A percentile compares a stretch with the other conserved stretches of the same genome.
Evolutionary conservation across 1,140 invertebrate species (phyloP).

Genomic region (Tetragonula clypearis): DNA sequence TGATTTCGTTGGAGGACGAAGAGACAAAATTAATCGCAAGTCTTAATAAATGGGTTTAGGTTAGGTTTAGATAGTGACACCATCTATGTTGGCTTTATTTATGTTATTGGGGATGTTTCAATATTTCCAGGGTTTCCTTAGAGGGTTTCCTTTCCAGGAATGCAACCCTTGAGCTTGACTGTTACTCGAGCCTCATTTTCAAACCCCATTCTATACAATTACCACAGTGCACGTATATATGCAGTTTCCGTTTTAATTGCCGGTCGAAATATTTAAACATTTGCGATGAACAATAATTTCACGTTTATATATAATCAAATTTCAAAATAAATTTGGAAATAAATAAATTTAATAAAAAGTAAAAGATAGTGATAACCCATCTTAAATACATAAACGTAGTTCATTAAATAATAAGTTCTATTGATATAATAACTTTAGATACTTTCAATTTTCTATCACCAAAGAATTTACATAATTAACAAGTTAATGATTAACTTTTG

Average conservation of each 20-base stretch:
- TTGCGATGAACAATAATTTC: not conserved
- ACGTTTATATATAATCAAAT: not conserved
- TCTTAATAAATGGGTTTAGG: slow-evolving; percentile 1
- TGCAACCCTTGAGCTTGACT: not conserved
- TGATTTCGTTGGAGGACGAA: too few relatives aligned
- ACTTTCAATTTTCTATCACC: too few relatives aligned
- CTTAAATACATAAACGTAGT: too few relatives aligned
- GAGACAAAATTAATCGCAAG: too few relatives aligned
- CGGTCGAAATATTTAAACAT: not conserved
- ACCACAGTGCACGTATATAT: not conserved
- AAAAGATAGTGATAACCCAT: too few relatives aligned
- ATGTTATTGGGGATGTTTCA: slow-evolving; percentile 3
- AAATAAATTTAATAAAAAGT: too few relatives aligned
- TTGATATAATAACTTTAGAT: too few relatives aligned
- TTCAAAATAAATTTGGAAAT: too few relatives aligned
- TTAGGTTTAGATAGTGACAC: not conserved
- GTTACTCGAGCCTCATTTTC: not conserved
- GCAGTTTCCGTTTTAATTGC: not conserved
- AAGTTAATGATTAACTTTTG: too few relatives aligned
- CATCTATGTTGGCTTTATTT: not conserved
- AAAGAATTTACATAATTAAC: too few relatives aligned
- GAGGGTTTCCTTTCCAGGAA: slow-evolving; percentile 27
- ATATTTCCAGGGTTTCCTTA: slow-evolving; percentile 35
- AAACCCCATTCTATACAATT: not conserved
- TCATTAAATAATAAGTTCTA: too few relatives aligned